Base-by-base conservation (phyloP, 2,888 invertebrate species). In the Eurytoma californica region DNA sequence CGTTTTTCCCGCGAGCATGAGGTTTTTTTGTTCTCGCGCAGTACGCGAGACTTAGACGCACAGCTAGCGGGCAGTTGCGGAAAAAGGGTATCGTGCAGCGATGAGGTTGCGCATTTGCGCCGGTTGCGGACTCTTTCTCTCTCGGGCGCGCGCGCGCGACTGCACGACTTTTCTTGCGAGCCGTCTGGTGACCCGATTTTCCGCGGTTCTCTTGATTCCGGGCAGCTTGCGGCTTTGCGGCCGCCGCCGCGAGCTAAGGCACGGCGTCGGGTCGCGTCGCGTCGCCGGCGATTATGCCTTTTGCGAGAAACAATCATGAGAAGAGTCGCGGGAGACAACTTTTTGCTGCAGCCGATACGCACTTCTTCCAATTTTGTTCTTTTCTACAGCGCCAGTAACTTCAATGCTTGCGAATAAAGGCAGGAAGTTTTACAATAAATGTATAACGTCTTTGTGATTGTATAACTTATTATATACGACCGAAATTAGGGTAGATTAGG, bases 151-250 rank as follows among this genome's bases (percentile, higher is more conserved):
- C 12, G 14, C 0, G 51, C 53, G 47, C 39, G 20, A 9, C 28
- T 55, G 69, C 75, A 53, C 66, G 67, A 75, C 80, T 83, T 82
- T 87, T 87, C 85, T 87, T 87, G 85, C 81, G 74, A 81, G 80
- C 79, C 82, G 87, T 87, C 87, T 88, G 86, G 84, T 84, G 87
- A 88, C 88, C 87, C 85, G 86, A 84, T 87, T 87, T 80, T 82
- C 72, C 79, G 13, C 24, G 53, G 72, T 24, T 28, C n/a, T 14
- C 49, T 39, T 39, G 3, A 39, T 39, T 39, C 39, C 39, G 39
- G 39, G 39, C 39, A 39, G 39, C 39, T 39, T 39, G 39, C 39
- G 39, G 39, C 39, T 39, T 39, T 39, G 39, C 39, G 39, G 7
- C 39, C 39, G 39, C 39, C 7, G 39, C 39, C 39, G 39, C 39